Base-by-base conservation (phyloP, 2,888 invertebrate genomes). In the Temnothorax unifasciatus region DNA sequence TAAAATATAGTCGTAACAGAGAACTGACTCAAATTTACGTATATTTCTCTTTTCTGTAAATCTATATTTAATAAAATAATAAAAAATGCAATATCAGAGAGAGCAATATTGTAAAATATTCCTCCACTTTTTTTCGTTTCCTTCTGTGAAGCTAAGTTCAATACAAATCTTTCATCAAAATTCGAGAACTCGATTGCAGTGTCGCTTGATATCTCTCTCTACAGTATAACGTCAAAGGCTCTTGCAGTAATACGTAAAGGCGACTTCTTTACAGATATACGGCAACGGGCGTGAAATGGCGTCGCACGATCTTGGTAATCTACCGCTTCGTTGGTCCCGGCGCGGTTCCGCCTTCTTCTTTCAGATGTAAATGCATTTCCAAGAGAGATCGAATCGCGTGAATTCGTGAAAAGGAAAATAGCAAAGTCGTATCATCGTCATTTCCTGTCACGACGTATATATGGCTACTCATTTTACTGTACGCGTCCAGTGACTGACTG, bases 301-400 rank as follows among this genome's bases (percentile, higher is more conserved):
- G 34, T 29, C 44, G 59, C 18, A 47, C 21, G 15, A 21, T 54
- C 41, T 47, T 54, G 44, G 54, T 77, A 81, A 73, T 81, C 79
- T 81, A 21, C 9, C 47, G 73, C 47, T 73, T 52, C 59, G 47
- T n/a, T 47, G 73, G 21, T 57, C 54, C 21, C 69, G 18, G 29
- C 13, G 44, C 77, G 77, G 57, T 79, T 59, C 59, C 73, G 47
- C 47, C 44, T 38, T 38, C 73, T 59, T 71, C 79, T 81, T 81
- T 81, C 79, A 73, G 25, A 81, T 81, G 79, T 81, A 73, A 81
- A 81, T 81, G 59, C 79, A 81, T 59, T 73, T 73, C 57, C 79
- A 18, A 38, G 34, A 47, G 47, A 38, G 73, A 79, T 71, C 79
- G 79, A 73, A 61, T 81, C 38, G 47, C 59, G 73, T 59, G 57